Evolutionary conservation across 1,140 invertebrate genomes (phyloP).

Genomic region (Goniozus legneri): DNA sequence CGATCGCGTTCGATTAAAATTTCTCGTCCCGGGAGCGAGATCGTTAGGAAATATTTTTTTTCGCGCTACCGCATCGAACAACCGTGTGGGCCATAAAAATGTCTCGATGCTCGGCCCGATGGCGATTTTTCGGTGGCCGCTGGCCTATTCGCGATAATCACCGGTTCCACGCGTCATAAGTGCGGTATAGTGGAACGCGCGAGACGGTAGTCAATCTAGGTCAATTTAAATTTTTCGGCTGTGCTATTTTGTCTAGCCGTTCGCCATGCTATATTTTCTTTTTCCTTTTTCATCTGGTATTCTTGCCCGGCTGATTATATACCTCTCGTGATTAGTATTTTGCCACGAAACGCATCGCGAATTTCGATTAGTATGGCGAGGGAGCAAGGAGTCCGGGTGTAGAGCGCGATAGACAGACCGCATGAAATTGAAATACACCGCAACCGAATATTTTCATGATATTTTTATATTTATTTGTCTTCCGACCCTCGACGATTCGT

Average conservation of each 20-base stretch:
- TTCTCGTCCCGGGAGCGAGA: no score
- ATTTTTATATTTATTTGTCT: no score
- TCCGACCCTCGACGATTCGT: no score
- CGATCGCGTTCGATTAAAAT: no score
- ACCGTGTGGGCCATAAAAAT: constrained; percentile 41
- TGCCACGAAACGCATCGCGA: constrained; percentile 20
- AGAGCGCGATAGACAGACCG: no score
- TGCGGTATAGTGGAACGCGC: no score
- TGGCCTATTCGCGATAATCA: constrained; percentile 37
- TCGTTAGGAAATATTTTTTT: no score
- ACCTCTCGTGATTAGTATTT: constrained; percentile 34
- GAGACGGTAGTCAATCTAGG: constrained; percentile 36
- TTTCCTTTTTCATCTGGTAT: constrained; percentile 25
- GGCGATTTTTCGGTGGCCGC: constrained; percentile 47
- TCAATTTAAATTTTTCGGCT: constrained; percentile 43
- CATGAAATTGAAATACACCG: no score
- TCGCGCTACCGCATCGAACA: no score
- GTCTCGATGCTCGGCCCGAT: constrained; percentile 27
- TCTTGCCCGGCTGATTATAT: constrained; percentile 23
- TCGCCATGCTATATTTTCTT: no score
- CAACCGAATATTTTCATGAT: no score
- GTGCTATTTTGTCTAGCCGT: no score
- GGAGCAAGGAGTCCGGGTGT: background rate
- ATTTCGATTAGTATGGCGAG: constrained; percentile 20
- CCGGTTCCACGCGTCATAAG: constrained; percentile 24